Evolutionary conservation across 2,888 invertebrate species (phyloP).

Genomic region (Calameuta pallipes): DNA sequence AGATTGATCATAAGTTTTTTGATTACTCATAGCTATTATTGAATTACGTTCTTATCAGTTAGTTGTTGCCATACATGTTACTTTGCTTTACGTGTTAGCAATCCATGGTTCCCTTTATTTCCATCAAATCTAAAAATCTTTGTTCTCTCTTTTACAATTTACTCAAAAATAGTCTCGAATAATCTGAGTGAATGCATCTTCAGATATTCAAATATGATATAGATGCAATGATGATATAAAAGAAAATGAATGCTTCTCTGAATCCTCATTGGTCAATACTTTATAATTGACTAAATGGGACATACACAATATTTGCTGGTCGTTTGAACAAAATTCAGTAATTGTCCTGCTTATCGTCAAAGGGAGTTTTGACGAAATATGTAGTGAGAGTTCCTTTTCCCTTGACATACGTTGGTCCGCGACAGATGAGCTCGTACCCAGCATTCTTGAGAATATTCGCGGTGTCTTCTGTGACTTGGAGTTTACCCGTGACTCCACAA

Average conservation of each 20-base stretch:
- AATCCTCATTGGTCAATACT: not conserved
- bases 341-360: slow-evolving; percentile 70
- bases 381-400: slow-evolving; percentile 93
- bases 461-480: slow-evolving; percentile 88
- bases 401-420: slow-evolving; percentile 94
- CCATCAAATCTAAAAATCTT: not conserved
- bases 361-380: slow-evolving; percentile 90
- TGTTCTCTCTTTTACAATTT: not conserved
- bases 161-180: not conserved
- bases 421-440: slow-evolving; percentile 88
- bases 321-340: not conserved
- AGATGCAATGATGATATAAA: not conserved
- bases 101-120: no score
- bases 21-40: not conserved
- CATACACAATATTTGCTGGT: not conserved
- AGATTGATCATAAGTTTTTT: not conserved
- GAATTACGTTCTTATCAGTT: not conserved
- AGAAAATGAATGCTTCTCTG: not conserved
- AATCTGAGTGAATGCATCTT: not conserved
- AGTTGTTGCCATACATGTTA: not conserved
- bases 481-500: slow-evolving; percentile 87
- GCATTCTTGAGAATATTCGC: slow-evolving; percentile 85
- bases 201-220: not conserved
- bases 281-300: not conserved
- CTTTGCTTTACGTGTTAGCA: not conserved